These are phyloP conservation scores for Rhagologus leucostigma DNA, from an alignment of 2,113 vertebrate species.

Conservation along the genomic window DNA sequence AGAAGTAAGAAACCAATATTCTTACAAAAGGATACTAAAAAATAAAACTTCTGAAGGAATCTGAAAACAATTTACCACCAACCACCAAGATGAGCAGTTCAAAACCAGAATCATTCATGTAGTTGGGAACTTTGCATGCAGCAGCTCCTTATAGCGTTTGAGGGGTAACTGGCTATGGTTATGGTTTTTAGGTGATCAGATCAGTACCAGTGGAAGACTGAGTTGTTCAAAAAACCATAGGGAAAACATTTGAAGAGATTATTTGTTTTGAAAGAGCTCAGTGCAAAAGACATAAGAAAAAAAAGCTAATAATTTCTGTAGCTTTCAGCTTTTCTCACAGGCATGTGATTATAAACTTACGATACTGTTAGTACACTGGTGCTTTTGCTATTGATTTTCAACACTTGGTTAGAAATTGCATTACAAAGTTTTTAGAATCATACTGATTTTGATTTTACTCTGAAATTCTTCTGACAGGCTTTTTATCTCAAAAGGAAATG, in stretches of 20 bases:
- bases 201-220: neutral
- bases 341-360: neutral
- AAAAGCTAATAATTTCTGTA: neutral
- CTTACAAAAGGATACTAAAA: neutral
- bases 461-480: neutral
- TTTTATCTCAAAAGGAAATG: neutral
- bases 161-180: neutral
- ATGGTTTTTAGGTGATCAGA: neutral
- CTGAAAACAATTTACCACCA: neutral
- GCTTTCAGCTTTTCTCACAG: neutral
- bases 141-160: neutral
- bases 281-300: neutral
- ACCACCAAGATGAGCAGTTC: neutral
- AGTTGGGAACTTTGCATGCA: neutral
- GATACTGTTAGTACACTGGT: neutral
- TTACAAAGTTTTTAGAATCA: neutral
- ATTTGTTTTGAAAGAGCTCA: neutral
- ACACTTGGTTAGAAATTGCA: neutral
- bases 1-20: neutral
- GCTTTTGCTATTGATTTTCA: neutral
- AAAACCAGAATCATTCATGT: neutral
- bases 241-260: neutral
- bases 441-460: neutral
- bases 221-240: neutral
- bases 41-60: neutral